A percentile compares a stretch with the other conserved stretches of the same genome.
phyloP scores from a whole-genome alignment of 2,113 vertebrate species.

The Ailuropoda melanoleuca region DNA sequence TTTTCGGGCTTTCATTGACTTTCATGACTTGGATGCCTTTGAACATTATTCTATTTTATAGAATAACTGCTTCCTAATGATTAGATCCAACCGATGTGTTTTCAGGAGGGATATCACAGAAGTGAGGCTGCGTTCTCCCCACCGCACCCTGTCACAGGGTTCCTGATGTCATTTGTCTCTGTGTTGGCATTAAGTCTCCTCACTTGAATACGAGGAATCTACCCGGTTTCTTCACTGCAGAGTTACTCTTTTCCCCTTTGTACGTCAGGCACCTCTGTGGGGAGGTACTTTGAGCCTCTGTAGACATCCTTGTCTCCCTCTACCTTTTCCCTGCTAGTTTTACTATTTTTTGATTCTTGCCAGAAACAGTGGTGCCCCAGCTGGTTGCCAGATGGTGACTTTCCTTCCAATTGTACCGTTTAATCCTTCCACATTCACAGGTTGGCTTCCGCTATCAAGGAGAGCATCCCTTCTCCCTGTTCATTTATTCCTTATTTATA shows the following conservation, averaged over 20 bases:
- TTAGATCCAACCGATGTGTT: neutral
- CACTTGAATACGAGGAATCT: neutral
- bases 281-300: neutral
- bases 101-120: neutral
- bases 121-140: neutral
- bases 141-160: fast-evolving
- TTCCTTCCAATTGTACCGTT: neutral
- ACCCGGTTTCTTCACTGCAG: neutral
- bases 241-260: too few relatives aligned
- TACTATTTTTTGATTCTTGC: neutral
- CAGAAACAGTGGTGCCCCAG: neutral
- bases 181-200: fast-evolving
- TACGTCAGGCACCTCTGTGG: fast-evolving
- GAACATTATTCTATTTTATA: neutral
- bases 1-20: neutral
- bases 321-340: neutral
- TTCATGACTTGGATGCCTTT: neutral
- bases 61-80: neutral
- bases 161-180: neutral
- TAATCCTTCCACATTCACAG: neutral
- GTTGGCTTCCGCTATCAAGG: neutral
- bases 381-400: neutral
- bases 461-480: too few relatives aligned
- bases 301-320: neutral
- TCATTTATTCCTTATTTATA: neutral